Base-by-base conservation (phyloP, 2,113 vertebrate species). In the Cettia cetti region DNA sequence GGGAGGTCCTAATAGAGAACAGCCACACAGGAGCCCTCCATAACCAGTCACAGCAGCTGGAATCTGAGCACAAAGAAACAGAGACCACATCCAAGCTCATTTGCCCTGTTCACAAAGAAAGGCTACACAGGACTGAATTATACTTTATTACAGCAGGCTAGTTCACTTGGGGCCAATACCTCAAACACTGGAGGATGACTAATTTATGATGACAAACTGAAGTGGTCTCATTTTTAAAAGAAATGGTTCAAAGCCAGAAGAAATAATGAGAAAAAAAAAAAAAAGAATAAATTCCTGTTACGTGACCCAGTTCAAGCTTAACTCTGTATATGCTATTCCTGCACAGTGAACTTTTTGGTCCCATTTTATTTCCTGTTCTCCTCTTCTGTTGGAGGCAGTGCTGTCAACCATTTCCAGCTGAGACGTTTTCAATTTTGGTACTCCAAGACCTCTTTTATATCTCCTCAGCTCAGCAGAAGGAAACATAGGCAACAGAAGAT, bases 131-230 rank as follows among this genome's bases (percentile, higher is more conserved):
- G 53, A 11, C 78, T 74, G 75, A 91, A 71, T 65, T 72, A 45
- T 57, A 22, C 79, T 90, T 69, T 40, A 65, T 69, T 85, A 40
- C 33, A 91, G 77, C 60, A 71, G 47, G 39, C 49, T 82, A 37
- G 89, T 91, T 96, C 94, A 86, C 59, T 30, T 31, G 42, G 59
- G 74, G 78, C 42, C 59, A 70, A 66, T 63, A 35, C 50, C 59
- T 96, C 79, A 70, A 80, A 95, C 42, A 64, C 9, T 54, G 79
- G 17, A 13, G 44, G 69, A 87, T 91, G 85, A 95, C 82, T 93
- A 92, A 92, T 85, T 95, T 94, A 90, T 78, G 56, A 72, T 77
- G 49, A 95, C 59, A 85, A 87, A 90, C 53, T 69, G 75, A 82
- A 95, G 71, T 68, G 63, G 59, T 61, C 85, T 82, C 70, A 74